Conservation (phyloP, 2,888 invertebrate genomes). For the Leucania comma region DNA sequence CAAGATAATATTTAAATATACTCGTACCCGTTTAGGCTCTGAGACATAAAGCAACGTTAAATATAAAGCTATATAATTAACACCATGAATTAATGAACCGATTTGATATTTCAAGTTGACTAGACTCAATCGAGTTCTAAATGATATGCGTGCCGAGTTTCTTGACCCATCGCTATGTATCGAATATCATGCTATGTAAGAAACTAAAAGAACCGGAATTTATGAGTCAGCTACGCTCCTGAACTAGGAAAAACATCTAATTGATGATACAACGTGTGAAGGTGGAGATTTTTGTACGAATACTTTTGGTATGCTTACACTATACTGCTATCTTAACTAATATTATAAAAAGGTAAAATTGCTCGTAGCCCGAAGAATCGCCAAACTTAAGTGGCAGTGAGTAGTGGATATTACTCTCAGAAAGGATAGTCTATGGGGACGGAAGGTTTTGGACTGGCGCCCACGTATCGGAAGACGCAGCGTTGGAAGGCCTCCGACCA, state of each 20-base stretch:
- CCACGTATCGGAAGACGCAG: too few relatives aligned
- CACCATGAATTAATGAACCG: constrained; percentile 51
- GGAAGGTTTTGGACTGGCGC: too few relatives aligned
- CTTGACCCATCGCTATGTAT: constrained; percentile 73
- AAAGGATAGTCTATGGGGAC: too few relatives aligned
- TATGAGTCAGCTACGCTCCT: constrained; percentile 54
- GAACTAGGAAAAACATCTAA: constrained; percentile 44
- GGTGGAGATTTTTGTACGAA: constrained; percentile 4
- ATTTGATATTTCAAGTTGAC: constrained; percentile 62
- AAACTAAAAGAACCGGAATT: constrained; percentile 61
- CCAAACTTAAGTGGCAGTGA: too few relatives aligned
- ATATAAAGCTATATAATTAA: constrained; percentile 56
- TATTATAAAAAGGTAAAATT: too few relatives aligned
- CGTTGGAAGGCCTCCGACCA: too few relatives aligned
- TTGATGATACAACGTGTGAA: constrained; percentile 39
- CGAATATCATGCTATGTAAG: constrained; percentile 56
- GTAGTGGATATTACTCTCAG: too few relatives aligned
- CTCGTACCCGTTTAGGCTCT: not conserved
- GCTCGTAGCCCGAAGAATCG: too few relatives aligned
- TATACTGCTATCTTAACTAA: not conserved
- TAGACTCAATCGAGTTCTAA: constrained; percentile 73
- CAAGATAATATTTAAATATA: constrained; percentile 12
- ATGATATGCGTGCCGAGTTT: constrained; percentile 78
- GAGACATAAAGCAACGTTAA: constrained; percentile 17
- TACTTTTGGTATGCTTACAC: not conserved